A percentile compares a stretch with the other conserved stretches of the same genome.
Conservation (phyloP, 2,888 invertebrate species). For the Lucinisca nassula region DNA sequence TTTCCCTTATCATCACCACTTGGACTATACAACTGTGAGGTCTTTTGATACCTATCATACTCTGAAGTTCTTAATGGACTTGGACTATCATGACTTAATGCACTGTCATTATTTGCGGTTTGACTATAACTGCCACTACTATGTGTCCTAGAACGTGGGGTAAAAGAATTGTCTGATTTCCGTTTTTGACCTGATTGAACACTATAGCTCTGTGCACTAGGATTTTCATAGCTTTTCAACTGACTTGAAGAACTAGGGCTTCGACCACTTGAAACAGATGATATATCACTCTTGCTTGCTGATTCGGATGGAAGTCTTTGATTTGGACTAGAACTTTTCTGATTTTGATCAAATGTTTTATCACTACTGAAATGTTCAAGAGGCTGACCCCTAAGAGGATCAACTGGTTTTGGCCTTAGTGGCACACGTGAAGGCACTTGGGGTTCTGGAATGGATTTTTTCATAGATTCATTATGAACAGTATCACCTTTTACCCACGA, state of each 20-base stretch:
- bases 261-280: neutral
- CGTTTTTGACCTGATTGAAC: constrained; percentile 57
- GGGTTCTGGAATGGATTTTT: constrained; percentile 53
- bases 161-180: constrained; percentile 30
- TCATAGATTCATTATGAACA: neutral
- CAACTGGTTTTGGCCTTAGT: constrained; percentile 29
- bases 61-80: neutral
- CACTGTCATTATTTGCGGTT: constrained; percentile 22
- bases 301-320: constrained; percentile 22
- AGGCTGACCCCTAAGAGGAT: neutral
- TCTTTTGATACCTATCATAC: neutral
- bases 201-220: constrained; percentile 18
- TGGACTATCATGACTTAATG: neutral
- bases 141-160: neutral
- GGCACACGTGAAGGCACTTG: constrained; percentile 46
- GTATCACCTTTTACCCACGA: neutral
- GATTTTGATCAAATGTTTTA: constrained; percentile 51
- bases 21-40: neutral
- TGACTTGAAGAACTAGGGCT: neutral
- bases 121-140: constrained; percentile 29
- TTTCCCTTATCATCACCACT: neutral
- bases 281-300: neutral
- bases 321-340: constrained; percentile 61
- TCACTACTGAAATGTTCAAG: constrained; percentile 42
- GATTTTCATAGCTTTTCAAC: neutral